These are phyloP conservation scores for Nysson spinosus DNA, from an alignment of 2,888 invertebrate species.

Conservation along the genomic window DNA sequence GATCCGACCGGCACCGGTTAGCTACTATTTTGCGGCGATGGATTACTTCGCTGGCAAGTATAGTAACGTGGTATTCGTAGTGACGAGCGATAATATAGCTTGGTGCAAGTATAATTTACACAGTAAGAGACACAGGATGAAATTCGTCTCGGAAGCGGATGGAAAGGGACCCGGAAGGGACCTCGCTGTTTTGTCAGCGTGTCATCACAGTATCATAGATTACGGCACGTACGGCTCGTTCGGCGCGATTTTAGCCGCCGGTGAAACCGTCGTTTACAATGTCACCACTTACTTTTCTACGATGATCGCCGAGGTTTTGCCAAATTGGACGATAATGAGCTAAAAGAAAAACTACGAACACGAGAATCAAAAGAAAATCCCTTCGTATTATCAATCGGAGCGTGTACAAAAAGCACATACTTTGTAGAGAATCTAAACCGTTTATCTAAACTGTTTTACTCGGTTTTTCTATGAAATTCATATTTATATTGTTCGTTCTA, in stretches of 20 bases:
- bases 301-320: conserved; percentile 72
- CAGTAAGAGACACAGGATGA: conserved; percentile 64
- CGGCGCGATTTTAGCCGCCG: conserved; percentile 75
- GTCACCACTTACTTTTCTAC: conserved; percentile 74
- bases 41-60: conserved; percentile 74
- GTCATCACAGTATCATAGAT: conserved; percentile 78
- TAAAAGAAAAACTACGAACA: too few relatives aligned
- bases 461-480: too few relatives aligned
- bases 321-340: conserved; percentile 74
- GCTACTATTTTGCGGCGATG: conserved; percentile 75
- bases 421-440: too few relatives aligned
- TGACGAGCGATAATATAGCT: conserved; percentile 75
- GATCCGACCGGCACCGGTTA: conserved; percentile 72
- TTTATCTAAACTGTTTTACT: too few relatives aligned
- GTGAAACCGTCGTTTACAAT: conserved; percentile 76
- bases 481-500: too few relatives aligned
- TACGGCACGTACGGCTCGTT: conserved; percentile 77
- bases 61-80: conserved; percentile 72
- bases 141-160: conserved; percentile 70
- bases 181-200: conserved; percentile 74
- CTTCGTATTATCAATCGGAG: conserved; percentile 15
- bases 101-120: conserved; percentile 76
- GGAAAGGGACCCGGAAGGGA: conserved; percentile 74
- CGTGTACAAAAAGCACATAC: conserved; percentile 33
- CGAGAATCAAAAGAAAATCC: conserved; percentile 42